Conservation (phyloP, 1,140 invertebrate genomes). For the Andricus grossulariae region DNA sequence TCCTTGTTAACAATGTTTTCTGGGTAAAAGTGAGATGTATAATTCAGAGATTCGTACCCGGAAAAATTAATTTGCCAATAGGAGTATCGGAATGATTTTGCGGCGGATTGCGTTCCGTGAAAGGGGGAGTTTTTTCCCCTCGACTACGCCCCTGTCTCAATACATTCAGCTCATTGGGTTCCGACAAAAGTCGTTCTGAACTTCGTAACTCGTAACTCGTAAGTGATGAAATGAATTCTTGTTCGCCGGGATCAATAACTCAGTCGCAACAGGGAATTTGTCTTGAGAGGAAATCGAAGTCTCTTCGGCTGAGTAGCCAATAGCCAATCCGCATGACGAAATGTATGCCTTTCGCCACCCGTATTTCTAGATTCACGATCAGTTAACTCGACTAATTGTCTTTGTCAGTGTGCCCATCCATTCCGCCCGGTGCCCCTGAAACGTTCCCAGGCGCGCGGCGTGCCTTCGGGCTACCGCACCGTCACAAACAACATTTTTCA, state of each 20-base stretch:
- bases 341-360: constrained; percentile 17
- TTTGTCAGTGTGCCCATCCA: no score
- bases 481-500: no score
- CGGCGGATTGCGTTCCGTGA: constrained; percentile 22
- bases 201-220: background rate
- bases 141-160: constrained; percentile 6
- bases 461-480: no score
- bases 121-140: constrained; percentile 16
- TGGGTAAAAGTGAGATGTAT: constrained; percentile 8
- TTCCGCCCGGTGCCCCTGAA: no score
- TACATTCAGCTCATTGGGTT: constrained; percentile 11
- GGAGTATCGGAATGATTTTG: constrained; percentile 10
- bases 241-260: constrained; percentile 24
- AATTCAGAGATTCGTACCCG: constrained; percentile 19
- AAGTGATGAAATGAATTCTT: constrained; percentile 32
- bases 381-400: constrained; percentile 4
- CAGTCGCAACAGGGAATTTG: constrained; percentile 17
- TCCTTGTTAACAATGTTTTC: background rate
- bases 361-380: background rate
- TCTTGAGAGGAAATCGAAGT: constrained; percentile 11
- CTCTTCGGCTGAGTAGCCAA: background rate
- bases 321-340: constrained; percentile 1
- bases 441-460: no score
- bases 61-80: constrained; percentile 11
- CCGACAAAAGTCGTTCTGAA: background rate